These are phyloP conservation scores for Lepilemur ruficaudatus DNA, from an alignment of 2,797 vertebrate species.

Conservation along the genomic window DNA sequence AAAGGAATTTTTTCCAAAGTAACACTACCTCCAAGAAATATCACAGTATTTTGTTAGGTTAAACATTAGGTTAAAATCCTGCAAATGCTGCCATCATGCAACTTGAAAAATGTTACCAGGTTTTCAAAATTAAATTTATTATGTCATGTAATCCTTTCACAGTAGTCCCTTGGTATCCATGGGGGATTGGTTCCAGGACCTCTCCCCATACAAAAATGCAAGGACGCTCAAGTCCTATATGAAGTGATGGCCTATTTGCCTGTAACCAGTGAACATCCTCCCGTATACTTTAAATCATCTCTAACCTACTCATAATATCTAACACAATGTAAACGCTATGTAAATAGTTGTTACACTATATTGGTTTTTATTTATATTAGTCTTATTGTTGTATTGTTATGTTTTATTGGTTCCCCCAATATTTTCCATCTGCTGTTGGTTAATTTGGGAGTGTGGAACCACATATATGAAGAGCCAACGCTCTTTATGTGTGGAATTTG, in stretches of 20 bases:
- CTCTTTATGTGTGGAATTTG: neutral
- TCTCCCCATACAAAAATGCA: neutral
- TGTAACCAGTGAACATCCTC: neutral
- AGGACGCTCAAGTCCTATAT: neutral
- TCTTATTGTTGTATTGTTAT: neutral
- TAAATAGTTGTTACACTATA: neutral
- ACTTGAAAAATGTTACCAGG: neutral
- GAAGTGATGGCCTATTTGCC: neutral
- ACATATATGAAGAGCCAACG: neutral
- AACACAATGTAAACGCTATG: neutral
- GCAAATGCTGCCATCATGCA: neutral
- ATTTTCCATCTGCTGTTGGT: neutral
- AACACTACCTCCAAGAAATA: neutral
- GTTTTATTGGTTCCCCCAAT: neutral
- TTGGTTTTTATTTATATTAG: neutral
- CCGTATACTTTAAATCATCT: neutral
- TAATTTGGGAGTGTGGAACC: neutral
- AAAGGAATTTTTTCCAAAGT: neutral
- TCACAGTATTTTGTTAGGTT: neutral
- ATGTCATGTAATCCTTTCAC: neutral
- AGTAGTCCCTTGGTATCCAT: neutral
- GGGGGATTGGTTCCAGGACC: neutral
- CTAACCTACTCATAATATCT: neutral
- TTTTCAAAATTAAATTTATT: neutral
- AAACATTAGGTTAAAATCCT: neutral